Evolutionary conservation across 2,797 vertebrate genomes (phyloP), one percentile per base, ranked within the genome.

Genomic region (Myotis myotis): DNA sequence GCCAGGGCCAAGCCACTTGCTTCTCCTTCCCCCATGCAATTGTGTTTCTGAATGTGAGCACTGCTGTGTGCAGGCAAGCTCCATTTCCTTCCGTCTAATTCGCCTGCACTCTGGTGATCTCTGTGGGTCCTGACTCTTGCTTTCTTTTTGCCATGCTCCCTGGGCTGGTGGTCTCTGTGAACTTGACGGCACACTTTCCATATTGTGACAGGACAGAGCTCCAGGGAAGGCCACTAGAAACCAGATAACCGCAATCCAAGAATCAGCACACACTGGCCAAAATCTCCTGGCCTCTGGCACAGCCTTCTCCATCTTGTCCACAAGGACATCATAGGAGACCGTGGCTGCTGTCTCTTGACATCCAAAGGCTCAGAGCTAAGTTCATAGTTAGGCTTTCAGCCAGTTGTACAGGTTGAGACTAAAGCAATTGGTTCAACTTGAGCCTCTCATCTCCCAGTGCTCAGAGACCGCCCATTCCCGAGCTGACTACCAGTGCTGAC

Each of bases 241-340:
- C 60, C 36, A 60, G 80, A 20, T 28, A 6, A 5, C 71, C 2
- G 68, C 36, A 64, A 23, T 1, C 8, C 13, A 44, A 20, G 76
- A 20, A 1, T 70, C 70, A 47, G 75, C 16, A 75, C 20, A 36
- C n/a, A 71, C 10, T 5, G 10, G 6, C 8, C 0, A 1, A 44
- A 7, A 57, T 25, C 66, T 28, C 74, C 44, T 17, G 64, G 64
- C 64, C 57, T 22, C 17, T n/a, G 2, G 44, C n/a, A 64, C 0
- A 6, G 3, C 36, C 60, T 47, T 36, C 44, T 51, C 70, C 28
- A 55, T 12, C 22, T 25, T 79, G 71, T 25, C 22, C 71, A n/a
- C 12, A 0, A 5, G 10, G 71, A 47, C 23, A 1, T 13, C 25
- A 0, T 16, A 7, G 28, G 33, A 51, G 41, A 36, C 33, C 3